phyloP scores from a whole-genome alignment of 2,797 vertebrate genomes.

The Micrastur ruficollis region DNA sequence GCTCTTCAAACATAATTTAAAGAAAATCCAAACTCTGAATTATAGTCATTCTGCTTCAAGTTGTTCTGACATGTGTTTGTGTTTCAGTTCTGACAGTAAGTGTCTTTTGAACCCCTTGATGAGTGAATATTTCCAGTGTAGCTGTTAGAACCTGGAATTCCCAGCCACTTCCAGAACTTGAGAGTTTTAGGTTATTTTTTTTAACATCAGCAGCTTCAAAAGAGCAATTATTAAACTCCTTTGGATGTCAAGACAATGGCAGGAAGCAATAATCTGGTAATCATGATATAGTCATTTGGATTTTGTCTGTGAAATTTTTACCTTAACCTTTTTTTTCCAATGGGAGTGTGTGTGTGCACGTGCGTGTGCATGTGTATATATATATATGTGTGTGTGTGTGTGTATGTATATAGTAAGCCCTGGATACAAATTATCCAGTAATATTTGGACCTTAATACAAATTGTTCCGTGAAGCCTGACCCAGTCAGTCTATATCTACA shows the following conservation, averaged over 20 bases:
- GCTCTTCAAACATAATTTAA: slow-evolving; percentile 39
- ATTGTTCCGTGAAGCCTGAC: neutral
- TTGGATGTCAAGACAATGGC: slow-evolving; percentile 36
- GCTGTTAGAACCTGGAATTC: slow-evolving; percentile 49
- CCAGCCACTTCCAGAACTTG: slow-evolving; percentile 25
- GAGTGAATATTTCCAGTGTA: neutral
- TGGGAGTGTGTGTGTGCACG: neutral
- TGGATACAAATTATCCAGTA: neutral
- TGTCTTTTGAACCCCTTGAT: slow-evolving; percentile 57
- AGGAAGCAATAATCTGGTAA: neutral
- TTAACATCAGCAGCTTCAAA: slow-evolving; percentile 31
- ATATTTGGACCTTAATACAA: neutral
- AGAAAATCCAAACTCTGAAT: slow-evolving; percentile 6
- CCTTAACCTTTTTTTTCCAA: neutral
- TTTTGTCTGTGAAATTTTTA: neutral
- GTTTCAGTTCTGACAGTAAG: slow-evolving; percentile 27
- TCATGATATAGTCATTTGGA: neutral
- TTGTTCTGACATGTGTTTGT: slow-evolving; percentile 9
- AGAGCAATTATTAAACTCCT: neutral
- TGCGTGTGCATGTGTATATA: rapidly evolving
- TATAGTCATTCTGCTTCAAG: slow-evolving; percentile 47
- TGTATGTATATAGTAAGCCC: neutral
- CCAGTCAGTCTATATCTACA: neutral
- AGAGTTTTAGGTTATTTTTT: neutral
- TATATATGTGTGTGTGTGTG: rapidly evolving